A percentile compares a stretch with the other conserved stretches of the same genome.
phyloP scores from a whole-genome alignment of 2,797 vertebrate genomes.

The Scolopax bukidnonensis region DNA sequence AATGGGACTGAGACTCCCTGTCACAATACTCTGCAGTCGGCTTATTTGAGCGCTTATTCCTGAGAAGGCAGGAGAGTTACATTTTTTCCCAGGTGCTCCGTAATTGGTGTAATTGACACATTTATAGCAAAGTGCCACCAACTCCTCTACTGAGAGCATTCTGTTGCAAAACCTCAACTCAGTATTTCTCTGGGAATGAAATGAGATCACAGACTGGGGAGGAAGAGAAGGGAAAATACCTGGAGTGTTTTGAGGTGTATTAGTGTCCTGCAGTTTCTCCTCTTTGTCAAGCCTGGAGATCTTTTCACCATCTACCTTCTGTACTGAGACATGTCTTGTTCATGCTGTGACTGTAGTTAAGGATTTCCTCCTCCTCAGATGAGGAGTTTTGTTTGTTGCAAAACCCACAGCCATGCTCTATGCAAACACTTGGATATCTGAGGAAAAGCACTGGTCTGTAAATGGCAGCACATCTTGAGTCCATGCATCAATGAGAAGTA shows the following conservation, averaged over 20 bases:
- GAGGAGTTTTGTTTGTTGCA: neutral
- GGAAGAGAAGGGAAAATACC: neutral
- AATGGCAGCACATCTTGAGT: rapidly evolving
- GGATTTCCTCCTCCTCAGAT: neutral
- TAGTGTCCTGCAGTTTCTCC: neutral
- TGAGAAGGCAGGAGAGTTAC: neutral
- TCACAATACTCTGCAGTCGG: neutral
- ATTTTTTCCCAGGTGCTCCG: neutral
- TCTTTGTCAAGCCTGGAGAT: neutral
- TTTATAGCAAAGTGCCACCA: neutral
- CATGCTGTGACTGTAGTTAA: neutral
- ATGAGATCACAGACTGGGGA: neutral
- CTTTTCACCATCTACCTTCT: neutral
- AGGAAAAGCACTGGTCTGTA: neutral
- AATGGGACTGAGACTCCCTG: neutral
- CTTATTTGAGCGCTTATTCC: neutral
- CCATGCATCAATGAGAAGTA: rapidly evolving
- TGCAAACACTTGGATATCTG: neutral
- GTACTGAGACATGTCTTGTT: neutral
- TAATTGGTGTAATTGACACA: neutral
- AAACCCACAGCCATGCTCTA: rapidly evolving
- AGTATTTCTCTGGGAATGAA: neutral
- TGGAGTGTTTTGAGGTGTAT: neutral
- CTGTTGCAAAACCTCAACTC: neutral
- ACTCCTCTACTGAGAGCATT: neutral